Conservation (phyloP, 2,113 vertebrate species). For the Paramisgurnus dabryanus region DNA sequence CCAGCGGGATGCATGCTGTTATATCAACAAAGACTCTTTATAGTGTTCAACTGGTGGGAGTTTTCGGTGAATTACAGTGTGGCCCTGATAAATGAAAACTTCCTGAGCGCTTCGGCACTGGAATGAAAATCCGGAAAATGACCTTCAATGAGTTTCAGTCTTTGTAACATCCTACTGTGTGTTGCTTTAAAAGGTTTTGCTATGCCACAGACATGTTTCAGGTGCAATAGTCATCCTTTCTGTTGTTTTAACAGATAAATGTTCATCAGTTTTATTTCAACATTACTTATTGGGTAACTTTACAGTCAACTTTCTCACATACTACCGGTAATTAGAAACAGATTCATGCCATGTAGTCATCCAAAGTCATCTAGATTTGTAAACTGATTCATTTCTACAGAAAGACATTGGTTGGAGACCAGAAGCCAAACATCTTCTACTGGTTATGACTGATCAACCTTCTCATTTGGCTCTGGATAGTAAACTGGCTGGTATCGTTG, state of each 20-base stretch:
- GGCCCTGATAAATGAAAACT: background rate
- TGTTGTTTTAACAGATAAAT: background rate
- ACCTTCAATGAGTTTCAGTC: constrained; percentile 7
- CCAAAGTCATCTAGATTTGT: background rate
- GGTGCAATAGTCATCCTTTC: background rate
- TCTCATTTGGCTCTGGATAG: constrained; percentile 96
- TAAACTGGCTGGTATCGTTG: constrained; percentile 92
- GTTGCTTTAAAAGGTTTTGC: background rate
- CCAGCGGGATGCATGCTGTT: background rate
- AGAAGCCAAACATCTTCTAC: constrained; percentile 89
- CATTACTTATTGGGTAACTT: background rate
- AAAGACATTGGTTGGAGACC: constrained; percentile 90
- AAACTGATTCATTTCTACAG: constrained; percentile 67
- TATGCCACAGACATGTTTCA: background rate
- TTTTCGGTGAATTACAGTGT: constrained; percentile 12
- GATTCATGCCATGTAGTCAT: background rate
- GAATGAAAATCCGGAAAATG: background rate
- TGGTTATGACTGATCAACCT: constrained; percentile 97
- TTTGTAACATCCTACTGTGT: background rate
- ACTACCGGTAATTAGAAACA: background rate
- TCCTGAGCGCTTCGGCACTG: background rate
- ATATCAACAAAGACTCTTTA: constrained; percentile 25
- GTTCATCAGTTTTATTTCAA: background rate
- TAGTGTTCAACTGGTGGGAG: background rate
- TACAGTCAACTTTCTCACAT: background rate